Evolutionary conservation across 2,888 invertebrate species (phyloP), one percentile per base, ranked within the genome.

Genomic region (Antheraea assamensis): DNA sequence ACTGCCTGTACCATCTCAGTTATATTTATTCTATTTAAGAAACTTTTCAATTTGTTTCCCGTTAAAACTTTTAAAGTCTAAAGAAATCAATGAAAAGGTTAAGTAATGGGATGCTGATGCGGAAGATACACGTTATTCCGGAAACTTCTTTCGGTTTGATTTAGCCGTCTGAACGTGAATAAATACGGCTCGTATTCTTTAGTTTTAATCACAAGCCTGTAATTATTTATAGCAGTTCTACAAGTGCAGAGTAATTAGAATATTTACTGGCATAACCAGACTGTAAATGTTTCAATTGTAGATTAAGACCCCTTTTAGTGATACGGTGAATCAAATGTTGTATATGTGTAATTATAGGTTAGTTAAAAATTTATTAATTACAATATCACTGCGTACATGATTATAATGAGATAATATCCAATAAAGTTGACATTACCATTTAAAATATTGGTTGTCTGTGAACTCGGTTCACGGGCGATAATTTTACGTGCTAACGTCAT

Each of bases 91-190:
- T 78, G 78, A 76, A 75, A 76, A 75, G 74, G 74, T 76, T 74
- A 77, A 77, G 75, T 76, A 42, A 42, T 1, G 7, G 74, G 75
- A 79, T 74, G 75, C 77, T 74, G 77, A 77, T 76, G 77, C 74
- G 71, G 71, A 55, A 74, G 74, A 73, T 73, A 70, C 68, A 66
- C 66, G 70, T 64, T 71, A 72, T 70, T 55, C 58, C 58, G 70
- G 61, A 30, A 72, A 75, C 74, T 75, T 76, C 76, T 79, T 76
- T 75, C 73, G 76, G 75, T 78, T 78, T 75, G 74, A 75, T 72
- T 74, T 71, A 68, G 75, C 74, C 74, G 70, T 30, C 73, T 55
- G 58, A 72, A 58, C 24, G 24, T 71, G 42, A 49, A 49, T 49
- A 70, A 70, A 49, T 27, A 70, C 8, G 49, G 24, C 58, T 5